A percentile compares a stretch with the other conserved stretches of the same genome.
Conservation (phyloP, 2,797 vertebrate species). For the Periophthalmus magnuspinnatus region DNA sequence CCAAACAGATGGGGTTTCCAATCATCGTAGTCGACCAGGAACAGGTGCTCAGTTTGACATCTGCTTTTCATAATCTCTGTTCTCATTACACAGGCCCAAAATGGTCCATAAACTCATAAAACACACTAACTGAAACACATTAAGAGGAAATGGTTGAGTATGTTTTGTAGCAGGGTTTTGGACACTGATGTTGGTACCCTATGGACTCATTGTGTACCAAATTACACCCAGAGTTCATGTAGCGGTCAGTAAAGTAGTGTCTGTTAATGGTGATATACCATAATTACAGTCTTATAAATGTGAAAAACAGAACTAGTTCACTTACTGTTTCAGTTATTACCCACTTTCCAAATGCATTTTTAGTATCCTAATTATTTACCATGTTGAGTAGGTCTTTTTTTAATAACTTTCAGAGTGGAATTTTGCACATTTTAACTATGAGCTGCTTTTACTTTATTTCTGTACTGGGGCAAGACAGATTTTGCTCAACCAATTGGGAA, state of each 20-base stretch:
- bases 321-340: too few species aligned
- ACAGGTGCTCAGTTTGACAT: slow-evolving; percentile 77
- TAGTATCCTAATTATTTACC: too few species aligned
- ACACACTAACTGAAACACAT: neutral
- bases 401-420: too few species aligned
- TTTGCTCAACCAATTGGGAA: too few species aligned
- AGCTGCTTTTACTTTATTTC: too few species aligned
- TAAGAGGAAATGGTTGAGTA: neutral
- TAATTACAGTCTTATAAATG: too few species aligned
- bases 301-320: too few species aligned
- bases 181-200: neutral
- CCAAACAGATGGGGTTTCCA: slow-evolving; percentile 98
- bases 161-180: neutral
- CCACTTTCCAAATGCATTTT: too few species aligned
- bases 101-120: neutral
- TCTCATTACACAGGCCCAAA: neutral
- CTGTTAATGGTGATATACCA: too few species aligned
- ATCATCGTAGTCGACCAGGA: slow-evolving; percentile 93
- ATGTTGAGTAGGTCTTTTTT: too few species aligned
- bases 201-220: neutral
- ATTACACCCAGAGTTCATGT: neutral
- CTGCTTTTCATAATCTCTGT: slow-evolving; percentile 2
- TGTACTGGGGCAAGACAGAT: too few species aligned
- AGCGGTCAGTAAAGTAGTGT: neutral
- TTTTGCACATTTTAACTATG: too few species aligned